Conservation (phyloP, 37 sponge, comb jelly and placozoan species). For the Dysidea cf. avara region DNA sequence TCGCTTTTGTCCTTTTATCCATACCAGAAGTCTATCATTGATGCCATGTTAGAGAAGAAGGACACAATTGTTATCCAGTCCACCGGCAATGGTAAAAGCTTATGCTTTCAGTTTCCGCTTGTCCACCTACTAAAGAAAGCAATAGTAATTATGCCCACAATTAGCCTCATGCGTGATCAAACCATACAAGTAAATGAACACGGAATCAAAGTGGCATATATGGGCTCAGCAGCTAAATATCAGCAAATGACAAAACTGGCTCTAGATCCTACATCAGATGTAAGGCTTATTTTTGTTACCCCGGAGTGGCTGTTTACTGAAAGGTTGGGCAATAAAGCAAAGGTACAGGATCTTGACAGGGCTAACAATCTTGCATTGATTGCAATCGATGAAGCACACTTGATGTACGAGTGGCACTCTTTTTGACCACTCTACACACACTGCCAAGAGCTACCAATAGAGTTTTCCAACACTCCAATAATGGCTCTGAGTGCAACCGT, state of each 20-base stretch:
- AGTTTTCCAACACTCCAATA: not conserved
- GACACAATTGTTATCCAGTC: constrained; percentile 8
- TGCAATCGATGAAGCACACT: constrained; percentile 23
- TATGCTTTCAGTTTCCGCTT: constrained; percentile 4
- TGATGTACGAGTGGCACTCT: not conserved
- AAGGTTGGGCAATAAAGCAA: not conserved
- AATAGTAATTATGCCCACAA: not conserved
- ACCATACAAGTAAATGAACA: not conserved
- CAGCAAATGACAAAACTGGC: not conserved
- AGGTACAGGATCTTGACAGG: not conserved
- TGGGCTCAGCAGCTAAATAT: not conserved
- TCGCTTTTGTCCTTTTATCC: no score
- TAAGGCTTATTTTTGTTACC: not conserved
- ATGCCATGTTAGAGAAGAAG: not conserved
- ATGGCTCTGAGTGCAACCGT: not conserved
- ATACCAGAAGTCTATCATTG: no score
- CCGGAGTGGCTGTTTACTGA: constrained; percentile 1
- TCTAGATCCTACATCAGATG: not conserved
- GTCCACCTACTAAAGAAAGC: constrained; percentile 4
- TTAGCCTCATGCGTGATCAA: not conserved
- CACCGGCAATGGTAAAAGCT: constrained; percentile 7
- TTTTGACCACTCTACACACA: constrained; percentile 1
- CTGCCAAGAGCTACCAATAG: not conserved
- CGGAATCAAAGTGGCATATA: not conserved
- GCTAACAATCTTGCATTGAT: constrained; percentile 1